These are phyloP conservation scores for Notechis scutatus DNA, from an alignment of 2,113 vertebrate genomes.

Conservation along the genomic window DNA sequence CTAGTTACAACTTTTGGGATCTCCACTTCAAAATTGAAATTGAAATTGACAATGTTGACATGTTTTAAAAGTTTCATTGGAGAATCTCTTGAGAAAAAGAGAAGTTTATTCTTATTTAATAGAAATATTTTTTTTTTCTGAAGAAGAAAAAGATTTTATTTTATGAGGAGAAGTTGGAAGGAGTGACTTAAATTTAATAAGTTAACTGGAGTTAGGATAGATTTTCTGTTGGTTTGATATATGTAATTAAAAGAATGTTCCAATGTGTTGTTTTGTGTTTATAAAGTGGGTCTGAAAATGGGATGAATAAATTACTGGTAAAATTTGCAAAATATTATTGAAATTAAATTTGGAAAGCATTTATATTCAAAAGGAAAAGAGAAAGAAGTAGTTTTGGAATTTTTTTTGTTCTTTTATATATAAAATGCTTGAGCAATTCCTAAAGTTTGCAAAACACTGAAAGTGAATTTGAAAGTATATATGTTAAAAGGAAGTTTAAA, in stretches of 20 bases:
- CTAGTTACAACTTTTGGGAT: neutral
- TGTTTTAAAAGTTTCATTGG: neutral
- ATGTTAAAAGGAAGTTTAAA: neutral
- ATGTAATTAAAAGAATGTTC: neutral
- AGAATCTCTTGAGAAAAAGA: neutral
- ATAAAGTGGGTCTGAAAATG: neutral
- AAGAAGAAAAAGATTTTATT: neutral
- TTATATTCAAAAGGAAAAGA: neutral
- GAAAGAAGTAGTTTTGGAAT: neutral
- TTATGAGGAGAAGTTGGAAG: neutral
- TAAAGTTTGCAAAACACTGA: neutral
- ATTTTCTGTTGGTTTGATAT: neutral
- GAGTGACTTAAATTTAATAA: neutral
- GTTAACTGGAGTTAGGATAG: neutral
- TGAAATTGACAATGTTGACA: neutral
- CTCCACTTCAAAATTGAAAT: neutral
- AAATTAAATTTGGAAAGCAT: neutral
- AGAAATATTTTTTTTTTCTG: neutral
- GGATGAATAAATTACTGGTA: neutral
- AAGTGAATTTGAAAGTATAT: neutral
- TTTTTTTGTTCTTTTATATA: neutral
- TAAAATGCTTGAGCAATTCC: neutral
- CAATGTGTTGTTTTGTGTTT: neutral
- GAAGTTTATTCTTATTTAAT: neutral
- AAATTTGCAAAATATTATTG: neutral